Evolutionary conservation across 2,888 invertebrate species (phyloP).

Genomic region (Tinea semifulvella): DNA sequence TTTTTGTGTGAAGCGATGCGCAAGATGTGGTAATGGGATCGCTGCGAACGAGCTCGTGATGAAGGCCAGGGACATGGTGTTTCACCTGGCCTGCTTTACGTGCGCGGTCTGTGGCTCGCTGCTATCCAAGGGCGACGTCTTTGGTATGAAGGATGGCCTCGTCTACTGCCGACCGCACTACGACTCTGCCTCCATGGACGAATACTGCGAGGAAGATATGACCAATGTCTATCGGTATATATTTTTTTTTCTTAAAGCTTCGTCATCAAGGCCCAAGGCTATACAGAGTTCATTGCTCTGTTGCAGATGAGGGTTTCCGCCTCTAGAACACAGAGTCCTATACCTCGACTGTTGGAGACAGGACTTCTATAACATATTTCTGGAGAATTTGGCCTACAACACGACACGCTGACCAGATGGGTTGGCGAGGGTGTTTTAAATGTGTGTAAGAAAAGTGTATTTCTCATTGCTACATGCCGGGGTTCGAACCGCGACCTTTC

Average conservation of each 20-base stretch:
- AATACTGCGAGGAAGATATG: constrained; percentile 66
- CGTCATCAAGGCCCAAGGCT: too few relatives aligned
- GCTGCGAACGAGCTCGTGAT: constrained; percentile 90
- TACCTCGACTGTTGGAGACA: too few relatives aligned
- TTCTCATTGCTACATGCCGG: too few relatives aligned
- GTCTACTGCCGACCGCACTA: constrained; percentile 75
- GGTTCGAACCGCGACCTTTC: too few relatives aligned
- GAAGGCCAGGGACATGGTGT: constrained; percentile 87
- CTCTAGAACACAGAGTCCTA: too few relatives aligned
- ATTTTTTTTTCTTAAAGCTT: neutral
- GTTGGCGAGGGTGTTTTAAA: too few relatives aligned
- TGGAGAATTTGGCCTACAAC: too few relatives aligned
- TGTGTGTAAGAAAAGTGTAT: too few relatives aligned
- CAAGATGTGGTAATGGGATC: constrained; percentile 85
- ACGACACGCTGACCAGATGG: too few relatives aligned
- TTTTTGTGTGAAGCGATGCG: constrained; percentile 86
- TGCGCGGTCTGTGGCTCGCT: constrained; percentile 85
- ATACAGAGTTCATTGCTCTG: too few relatives aligned
- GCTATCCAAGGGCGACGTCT: constrained; percentile 89
- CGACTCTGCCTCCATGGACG: constrained; percentile 66
- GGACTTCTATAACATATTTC: too few relatives aligned
- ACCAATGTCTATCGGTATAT: constrained; percentile 51
- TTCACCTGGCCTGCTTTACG: constrained; percentile 90
- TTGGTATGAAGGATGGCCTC: constrained; percentile 85
- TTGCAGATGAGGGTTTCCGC: too few relatives aligned